A percentile compares a stretch with the other conserved stretches of the same genome.
phyloP scores from a whole-genome alignment of 2,888 invertebrate species.

The Aphrophora alni region DNA sequence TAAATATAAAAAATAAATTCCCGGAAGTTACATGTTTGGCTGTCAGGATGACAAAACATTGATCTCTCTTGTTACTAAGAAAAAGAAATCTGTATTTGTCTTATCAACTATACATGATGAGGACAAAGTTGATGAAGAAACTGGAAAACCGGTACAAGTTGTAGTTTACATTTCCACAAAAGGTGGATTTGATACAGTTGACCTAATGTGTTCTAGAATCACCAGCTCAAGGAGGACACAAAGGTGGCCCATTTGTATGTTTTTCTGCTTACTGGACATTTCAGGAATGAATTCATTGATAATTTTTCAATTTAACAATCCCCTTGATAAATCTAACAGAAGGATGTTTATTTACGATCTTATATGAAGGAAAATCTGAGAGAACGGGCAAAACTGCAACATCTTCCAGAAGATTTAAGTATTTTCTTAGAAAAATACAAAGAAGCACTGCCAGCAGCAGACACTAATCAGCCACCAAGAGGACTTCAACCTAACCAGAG shows the following conservation, averaged over 20 bases:
- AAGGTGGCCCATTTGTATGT: constrained; percentile 10
- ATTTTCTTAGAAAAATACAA: no score
- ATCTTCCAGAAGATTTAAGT: no score
- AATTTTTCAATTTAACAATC: constrained; percentile 27
- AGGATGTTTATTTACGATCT: no score
- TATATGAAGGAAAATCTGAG: no score
- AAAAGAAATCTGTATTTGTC: constrained; percentile 45
- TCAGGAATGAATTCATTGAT: constrained; percentile 6
- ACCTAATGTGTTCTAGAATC: constrained; percentile 13
- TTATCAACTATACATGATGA: constrained; percentile 46
- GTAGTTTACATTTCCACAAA: constrained; percentile 23
- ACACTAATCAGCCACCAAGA: no score
- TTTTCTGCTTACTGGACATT: constrained; percentile 20
- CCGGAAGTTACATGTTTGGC: no score
- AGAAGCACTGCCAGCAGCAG: no score
- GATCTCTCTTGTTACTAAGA: constrained; percentile 40
- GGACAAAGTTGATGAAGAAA: constrained; percentile 39
- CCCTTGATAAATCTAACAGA: no score
- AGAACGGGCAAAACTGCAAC: no score
- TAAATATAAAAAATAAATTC: no score
- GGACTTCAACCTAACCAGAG: no score
- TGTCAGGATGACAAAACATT: no score
- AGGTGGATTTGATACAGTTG: constrained; percentile 31
- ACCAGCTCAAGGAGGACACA: constrained; percentile 10
- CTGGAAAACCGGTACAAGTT: constrained; percentile 42